These are phyloP conservation scores for Pseudochromis fuscus DNA, from an alignment of 2,797 vertebrate species.

Conservation along the genomic window DNA sequence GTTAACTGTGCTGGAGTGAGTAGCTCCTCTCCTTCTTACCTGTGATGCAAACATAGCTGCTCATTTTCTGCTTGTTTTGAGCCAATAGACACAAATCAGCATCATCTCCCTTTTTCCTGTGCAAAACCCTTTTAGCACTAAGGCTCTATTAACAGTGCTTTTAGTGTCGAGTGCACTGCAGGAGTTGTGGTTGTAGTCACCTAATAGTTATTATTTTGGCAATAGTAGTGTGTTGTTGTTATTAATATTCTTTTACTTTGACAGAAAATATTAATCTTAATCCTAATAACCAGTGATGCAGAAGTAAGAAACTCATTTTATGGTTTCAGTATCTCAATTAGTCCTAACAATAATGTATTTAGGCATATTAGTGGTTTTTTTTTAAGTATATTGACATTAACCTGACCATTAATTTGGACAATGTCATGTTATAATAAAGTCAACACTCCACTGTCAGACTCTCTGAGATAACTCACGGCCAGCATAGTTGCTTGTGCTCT, in stretches of 20 bases:
- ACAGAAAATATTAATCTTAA: too few species aligned
- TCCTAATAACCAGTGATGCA: too few species aligned
- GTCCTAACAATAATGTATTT: too few species aligned
- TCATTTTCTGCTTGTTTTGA: constrained; percentile 13
- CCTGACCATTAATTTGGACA: background rate
- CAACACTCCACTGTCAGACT: background rate
- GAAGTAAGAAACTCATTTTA: too few species aligned
- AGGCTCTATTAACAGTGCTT: background rate
- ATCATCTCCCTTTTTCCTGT: background rate
- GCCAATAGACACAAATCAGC: background rate
- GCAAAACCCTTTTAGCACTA: background rate
- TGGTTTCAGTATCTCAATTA: too few species aligned
- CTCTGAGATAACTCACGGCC: constrained; percentile 15
- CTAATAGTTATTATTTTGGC: too few species aligned
- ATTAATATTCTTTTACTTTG: too few species aligned
- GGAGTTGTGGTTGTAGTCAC: too few species aligned
- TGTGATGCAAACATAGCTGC: constrained; percentile 19
- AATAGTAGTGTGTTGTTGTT: too few species aligned
- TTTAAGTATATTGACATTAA: background rate
- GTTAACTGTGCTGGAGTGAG: constrained; percentile 89
- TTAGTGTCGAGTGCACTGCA: too few species aligned
- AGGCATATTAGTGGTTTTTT: background rate
- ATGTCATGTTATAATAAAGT: background rate
- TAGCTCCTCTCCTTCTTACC: constrained; percentile 42
- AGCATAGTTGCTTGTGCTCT: constrained; percentile 35